Evolutionary conservation across 2,797 vertebrate genomes (phyloP), one percentile per base, ranked within the genome.

Genomic region (Strix occidentalis): DNA sequence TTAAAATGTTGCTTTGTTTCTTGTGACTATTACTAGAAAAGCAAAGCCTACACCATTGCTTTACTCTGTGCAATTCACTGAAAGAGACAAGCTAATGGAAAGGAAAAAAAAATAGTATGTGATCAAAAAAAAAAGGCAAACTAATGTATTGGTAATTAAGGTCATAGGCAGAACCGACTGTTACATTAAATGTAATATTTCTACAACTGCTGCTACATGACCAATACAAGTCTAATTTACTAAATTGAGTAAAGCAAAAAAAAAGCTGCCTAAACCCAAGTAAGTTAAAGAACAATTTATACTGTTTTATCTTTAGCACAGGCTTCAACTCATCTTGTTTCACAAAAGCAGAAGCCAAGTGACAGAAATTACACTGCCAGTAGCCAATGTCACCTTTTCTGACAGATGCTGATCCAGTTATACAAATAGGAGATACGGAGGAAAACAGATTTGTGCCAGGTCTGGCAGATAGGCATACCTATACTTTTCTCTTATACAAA

Each of bases 361-460:
- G n/a, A 54, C 78, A 76, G 39, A 12, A 63, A 82, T 66, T 7
- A 8, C 41, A 4, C n/a, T 45, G 86, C 56, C 77, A 90, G 85
- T 8, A 89, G 24, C 60, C 45, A 72, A 4, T 1, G 54, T 43
- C 77, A 68, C 69, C 80, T 81, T 14, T 66, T 79, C 61, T 45
- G 33, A 54, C 10, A 74, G 57, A 39, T 11, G 69, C 51, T 35
- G 54, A 25, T 14, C 23, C 41, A 29, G 23, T 33, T 9, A 28
- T 1, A 29, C 51, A 18, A 45, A 29, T 0, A 50, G 45, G 25
- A 84, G 45, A 33, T 1, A 26, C 0, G 0, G 53, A 86, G 65
- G 53, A 37, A 43, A 77, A 24, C 20, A 54, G 53, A 5, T 21
- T 21, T 43, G 70, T 26, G 60, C 58, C 84, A 89, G 77, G 5